phyloP scores from a whole-genome alignment of 2,113 vertebrate species.

The Rhea americana region DNA sequence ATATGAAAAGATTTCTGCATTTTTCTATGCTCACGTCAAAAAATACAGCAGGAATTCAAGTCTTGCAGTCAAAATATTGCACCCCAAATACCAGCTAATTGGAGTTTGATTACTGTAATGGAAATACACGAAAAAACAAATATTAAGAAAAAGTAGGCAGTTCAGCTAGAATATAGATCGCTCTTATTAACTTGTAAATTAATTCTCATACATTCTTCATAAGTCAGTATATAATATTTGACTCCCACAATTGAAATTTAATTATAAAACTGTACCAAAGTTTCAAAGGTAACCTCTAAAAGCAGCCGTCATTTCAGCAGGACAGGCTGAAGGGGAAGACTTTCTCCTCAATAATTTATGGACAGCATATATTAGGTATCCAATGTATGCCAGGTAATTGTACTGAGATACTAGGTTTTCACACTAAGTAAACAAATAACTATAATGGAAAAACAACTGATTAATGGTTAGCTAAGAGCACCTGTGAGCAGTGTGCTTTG shows the following conservation, averaged over 20 bases:
- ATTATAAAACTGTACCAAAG: neutral
- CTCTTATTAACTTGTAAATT: neutral
- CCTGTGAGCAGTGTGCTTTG: neutral
- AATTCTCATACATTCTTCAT: neutral
- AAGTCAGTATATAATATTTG: neutral
- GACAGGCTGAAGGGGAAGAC: slow-evolving; percentile 12
- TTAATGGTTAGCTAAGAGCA: slow-evolving; percentile 28
- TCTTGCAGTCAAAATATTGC: neutral
- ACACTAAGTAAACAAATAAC: slow-evolving; percentile 59
- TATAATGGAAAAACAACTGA: slow-evolving; percentile 39
- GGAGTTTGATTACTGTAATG: neutral
- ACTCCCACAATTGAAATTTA: neutral
- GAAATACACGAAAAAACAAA: neutral
- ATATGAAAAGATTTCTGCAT: neutral
- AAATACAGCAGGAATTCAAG: neutral
- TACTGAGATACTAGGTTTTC: slow-evolving; percentile 63
- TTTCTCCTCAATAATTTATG: slow-evolving; percentile 48
- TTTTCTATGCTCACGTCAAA: neutral
- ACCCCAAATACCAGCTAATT: neutral
- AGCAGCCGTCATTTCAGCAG: neutral
- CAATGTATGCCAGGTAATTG: neutral
- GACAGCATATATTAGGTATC: slow-evolving; percentile 35
- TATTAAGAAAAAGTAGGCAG: neutral
- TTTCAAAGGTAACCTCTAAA: slow-evolving; percentile 29
- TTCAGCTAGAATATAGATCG: neutral